Base-by-base conservation (phyloP, 2,113 vertebrate species). In the Paradoxurus hermaphroditus region DNA sequence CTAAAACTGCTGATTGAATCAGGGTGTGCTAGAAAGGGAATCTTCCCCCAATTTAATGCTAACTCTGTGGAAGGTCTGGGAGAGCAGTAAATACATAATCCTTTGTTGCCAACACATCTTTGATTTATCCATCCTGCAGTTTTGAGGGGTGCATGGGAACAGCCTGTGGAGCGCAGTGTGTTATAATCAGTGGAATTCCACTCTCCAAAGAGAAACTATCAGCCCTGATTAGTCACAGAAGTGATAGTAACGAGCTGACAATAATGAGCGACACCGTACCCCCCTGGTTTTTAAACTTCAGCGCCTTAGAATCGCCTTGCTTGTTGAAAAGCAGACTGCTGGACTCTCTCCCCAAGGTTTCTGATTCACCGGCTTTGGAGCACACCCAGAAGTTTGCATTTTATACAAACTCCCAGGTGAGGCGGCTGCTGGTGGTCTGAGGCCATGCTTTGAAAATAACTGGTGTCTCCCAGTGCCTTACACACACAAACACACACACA, bases 261-360 rank as follows among this genome's bases (percentile, higher is more conserved):
- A 10, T 53, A 34, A 36, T 68, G 18, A 84, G 39, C 46, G 36
- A 31, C 2, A 11, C 19, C 3, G 0, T n/a, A 7, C 0, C 14
- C 2, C 4, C 4, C 39, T 5, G 15, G 13, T 2, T 59, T 68
- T 72, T 79, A 75, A 91, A 59, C 23, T 16, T 14, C 0, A 12
- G 65, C 1, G 11, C 15, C 0, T n/a, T 46, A 90, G 36, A 51
- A 72, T 39, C 25, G 34, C 11, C 4, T 31, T 39, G 2, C 25
- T 86, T 41, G 13, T 70, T 82, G 34, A 72, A 88, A 86, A 21
- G 11, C 53, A 49, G 27, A 51, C 49, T 51, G 2, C 13, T 36
- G 53, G 21, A 18, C 44, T 68, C 63, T 27, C 14, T 31, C 62
- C 0, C 23, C 53, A 9, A 73, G 10, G 27, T 79, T 94, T 84